Conservation (phyloP, 2,797 vertebrate genomes). For the Hozukius guyotensis region DNA sequence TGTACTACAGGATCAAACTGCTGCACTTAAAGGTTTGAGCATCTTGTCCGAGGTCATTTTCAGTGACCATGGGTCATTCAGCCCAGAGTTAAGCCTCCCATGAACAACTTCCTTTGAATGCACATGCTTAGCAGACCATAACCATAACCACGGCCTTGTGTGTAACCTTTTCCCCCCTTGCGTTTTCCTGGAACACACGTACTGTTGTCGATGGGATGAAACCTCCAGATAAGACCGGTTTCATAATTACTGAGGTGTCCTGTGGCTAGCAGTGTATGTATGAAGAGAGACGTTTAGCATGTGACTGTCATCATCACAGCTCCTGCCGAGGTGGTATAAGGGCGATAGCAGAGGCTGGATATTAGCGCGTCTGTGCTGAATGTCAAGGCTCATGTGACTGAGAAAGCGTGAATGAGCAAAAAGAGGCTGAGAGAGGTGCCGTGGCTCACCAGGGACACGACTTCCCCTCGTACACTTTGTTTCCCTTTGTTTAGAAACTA, state of each 20-base stretch:
- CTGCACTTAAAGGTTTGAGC: background rate
- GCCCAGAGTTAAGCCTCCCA: slow-evolving; percentile 4
- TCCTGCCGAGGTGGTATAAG: background rate
- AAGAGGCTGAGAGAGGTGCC: background rate
- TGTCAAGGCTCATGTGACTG: slow-evolving; percentile 24
- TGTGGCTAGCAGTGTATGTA: background rate
- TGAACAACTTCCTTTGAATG: slow-evolving; percentile 13
- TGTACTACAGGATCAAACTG: background rate
- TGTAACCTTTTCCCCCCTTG: slow-evolving; percentile 1
- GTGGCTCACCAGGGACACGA: background rate
- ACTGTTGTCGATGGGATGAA: background rate
- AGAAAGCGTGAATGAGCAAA: slow-evolving; percentile 6
- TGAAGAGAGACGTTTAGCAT: background rate
- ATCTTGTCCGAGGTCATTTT: background rate
- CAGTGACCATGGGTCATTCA: background rate
- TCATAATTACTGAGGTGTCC: background rate
- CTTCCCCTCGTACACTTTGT: background rate
- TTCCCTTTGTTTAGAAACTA: background rate
- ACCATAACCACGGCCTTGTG: background rate
- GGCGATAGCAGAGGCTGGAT: background rate
- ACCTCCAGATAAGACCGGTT: background rate
- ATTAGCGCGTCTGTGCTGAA: slow-evolving; percentile 11
- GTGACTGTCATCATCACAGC: slow-evolving; percentile 17
- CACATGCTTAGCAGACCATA: slow-evolving; percentile 3
- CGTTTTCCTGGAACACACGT: background rate